These are phyloP conservation scores for Deilephila porcellus DNA, from an alignment of 2,888 invertebrate species.

Conservation along the genomic window DNA sequence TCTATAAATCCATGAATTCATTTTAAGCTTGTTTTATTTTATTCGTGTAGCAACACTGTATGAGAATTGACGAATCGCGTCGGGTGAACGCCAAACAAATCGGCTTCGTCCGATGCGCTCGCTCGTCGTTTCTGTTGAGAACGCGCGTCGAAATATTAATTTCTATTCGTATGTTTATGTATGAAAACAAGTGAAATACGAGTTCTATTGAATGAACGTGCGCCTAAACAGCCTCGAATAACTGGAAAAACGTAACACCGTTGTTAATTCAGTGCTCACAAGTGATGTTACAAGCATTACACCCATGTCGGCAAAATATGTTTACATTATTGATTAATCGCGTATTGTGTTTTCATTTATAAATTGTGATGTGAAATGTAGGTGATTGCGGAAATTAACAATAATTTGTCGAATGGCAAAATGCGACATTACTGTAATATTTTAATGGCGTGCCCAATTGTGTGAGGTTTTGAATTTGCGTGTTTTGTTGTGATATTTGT, in stretches of 20 bases:
- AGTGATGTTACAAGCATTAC: slow-evolving; percentile 25
- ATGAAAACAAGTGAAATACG: slow-evolving; percentile 62
- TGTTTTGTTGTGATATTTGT: slow-evolving; percentile 60
- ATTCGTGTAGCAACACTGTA: slow-evolving; percentile 43
- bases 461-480: slow-evolving; percentile 64
- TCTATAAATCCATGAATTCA: neutral
- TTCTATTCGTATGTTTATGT: slow-evolving; percentile 65
- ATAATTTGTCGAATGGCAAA: slow-evolving; percentile 50
- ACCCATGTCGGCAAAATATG: slow-evolving; percentile 47
- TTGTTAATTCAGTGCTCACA: slow-evolving; percentile 67
- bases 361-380: slow-evolving; percentile 71
- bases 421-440: slow-evolving; percentile 74
- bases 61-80: slow-evolving; percentile 56
- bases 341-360: slow-evolving; percentile 57
- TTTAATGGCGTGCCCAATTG: slow-evolving; percentile 62
- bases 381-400: slow-evolving; percentile 54
- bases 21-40: neutral
- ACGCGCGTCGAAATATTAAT: slow-evolving; percentile 48
- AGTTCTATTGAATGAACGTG: slow-evolving; percentile 61
- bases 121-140: slow-evolving; percentile 52
- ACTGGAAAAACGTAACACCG: neutral
- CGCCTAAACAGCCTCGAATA: slow-evolving; percentile 40
- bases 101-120: slow-evolving; percentile 59
- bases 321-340: slow-evolving; percentile 84
- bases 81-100: slow-evolving; percentile 58